Conservation (phyloP, 2,113 vertebrate species). For the Irena cyanogastra region DNA sequence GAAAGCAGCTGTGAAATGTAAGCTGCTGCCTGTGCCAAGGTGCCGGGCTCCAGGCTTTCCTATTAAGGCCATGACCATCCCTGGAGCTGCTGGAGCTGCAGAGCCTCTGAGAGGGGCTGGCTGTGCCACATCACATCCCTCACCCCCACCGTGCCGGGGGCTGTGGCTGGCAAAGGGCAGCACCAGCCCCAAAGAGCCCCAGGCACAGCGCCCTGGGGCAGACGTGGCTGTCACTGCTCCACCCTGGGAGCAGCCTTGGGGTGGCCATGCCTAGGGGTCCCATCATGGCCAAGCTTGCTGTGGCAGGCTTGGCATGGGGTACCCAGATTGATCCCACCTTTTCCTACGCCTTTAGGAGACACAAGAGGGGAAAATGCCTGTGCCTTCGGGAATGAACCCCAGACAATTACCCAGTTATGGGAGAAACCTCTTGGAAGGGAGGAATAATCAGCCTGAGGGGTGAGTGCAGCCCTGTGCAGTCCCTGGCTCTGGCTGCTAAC, state of each 20-base stretch:
- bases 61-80: slow-evolving; percentile 61
- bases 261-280: background rate
- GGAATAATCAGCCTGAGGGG: slow-evolving; percentile 10
- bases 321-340: background rate
- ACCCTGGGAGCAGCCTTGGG: background rate
- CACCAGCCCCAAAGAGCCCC: background rate
- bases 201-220: background rate
- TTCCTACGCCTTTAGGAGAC: background rate
- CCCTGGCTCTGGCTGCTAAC: background rate
- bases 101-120: background rate
- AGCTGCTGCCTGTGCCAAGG: slow-evolving; percentile 56
- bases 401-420: slow-evolving; percentile 24
- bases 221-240: background rate
- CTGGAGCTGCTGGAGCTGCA: slow-evolving; percentile 30
- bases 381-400: background rate
- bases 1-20: slow-evolving; percentile 64
- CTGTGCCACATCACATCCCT: background rate
- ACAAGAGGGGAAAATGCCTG: background rate
- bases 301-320: background rate
- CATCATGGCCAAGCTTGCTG: fast-evolving
- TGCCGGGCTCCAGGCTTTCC: slow-evolving; percentile 50
- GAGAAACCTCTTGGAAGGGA: slow-evolving; percentile 16
- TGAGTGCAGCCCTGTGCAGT: background rate
- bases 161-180: background rate
- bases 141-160: fast-evolving